Evolutionary conservation across 2,888 invertebrate genomes (phyloP).

Genomic region (Apamea epomidion): DNA sequence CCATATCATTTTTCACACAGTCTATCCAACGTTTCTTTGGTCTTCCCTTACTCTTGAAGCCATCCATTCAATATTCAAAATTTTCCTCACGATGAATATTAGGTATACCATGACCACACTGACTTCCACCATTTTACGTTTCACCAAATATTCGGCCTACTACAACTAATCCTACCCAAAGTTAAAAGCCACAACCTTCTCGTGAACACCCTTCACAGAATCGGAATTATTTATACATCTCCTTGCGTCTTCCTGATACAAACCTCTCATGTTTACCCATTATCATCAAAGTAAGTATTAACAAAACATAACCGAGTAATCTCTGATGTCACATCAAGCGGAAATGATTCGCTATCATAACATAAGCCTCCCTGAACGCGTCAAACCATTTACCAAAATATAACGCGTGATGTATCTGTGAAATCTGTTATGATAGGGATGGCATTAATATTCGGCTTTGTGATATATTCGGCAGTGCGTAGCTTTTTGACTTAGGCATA

Average conservation of each 20-base stretch:
- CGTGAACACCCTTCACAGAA: neutral
- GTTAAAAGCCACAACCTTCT: neutral
- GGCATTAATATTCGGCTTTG: constrained; percentile 18
- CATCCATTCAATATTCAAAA: neutral
- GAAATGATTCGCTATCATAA: constrained; percentile 17
- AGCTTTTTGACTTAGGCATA: neutral
- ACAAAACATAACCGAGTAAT: neutral
- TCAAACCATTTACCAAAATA: constrained; percentile 23
- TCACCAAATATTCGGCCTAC: neutral
- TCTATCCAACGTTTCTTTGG: neutral
- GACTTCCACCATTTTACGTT: neutral
- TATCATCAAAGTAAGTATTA: neutral
- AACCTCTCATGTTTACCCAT: neutral
- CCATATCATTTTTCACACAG: neutral
- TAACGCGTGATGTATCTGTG: constrained; percentile 14
- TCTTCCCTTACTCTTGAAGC: too few species aligned
- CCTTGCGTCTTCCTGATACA: neutral
- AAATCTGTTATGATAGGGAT: constrained; percentile 16
- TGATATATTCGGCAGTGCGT: neutral
- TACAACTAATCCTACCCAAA: neutral
- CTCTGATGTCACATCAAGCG: neutral
- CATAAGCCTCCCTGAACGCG: constrained; percentile 25
- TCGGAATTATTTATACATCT: neutral
- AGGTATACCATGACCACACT: neutral
- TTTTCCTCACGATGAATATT: neutral